Evolutionary conservation across 2,888 invertebrate genomes (phyloP).

Genomic region (Cheilosia variabilis): DNA sequence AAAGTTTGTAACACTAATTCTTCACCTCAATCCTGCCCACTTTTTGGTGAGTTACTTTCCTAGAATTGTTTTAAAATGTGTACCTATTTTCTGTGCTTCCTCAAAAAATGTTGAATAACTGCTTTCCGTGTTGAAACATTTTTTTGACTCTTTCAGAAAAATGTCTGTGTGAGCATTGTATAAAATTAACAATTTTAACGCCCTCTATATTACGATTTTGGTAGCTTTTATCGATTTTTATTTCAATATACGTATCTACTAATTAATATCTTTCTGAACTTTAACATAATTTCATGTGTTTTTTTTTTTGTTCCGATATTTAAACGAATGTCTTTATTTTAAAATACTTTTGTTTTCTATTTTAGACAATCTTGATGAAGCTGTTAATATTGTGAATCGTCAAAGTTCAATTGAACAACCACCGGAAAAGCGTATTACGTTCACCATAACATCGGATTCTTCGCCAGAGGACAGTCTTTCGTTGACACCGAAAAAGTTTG

Average conservation of each 20-base stretch:
- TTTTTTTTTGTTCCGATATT: neutral
- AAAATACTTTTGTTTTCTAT: constrained; percentile 5
- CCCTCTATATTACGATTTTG: neutral
- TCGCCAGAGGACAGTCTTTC: constrained; percentile 81
- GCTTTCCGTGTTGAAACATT: constrained; percentile 39
- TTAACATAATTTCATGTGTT: constrained; percentile 19
- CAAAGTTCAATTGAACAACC: constrained; percentile 53
- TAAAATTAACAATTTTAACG: constrained; percentile 20
- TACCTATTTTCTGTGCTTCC: constrained; percentile 35
- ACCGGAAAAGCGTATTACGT: constrained; percentile 80
- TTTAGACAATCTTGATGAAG: constrained; percentile 64
- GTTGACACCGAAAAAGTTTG: constrained; percentile 80
- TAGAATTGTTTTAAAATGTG: constrained; percentile 23
- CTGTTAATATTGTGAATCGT: constrained; percentile 47
- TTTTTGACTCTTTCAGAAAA: constrained; percentile 5
- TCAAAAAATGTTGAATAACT: constrained; percentile 5
- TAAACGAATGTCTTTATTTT: neutral
- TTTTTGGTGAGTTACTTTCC: constrained; percentile 52
- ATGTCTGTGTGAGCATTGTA: constrained; percentile 23
- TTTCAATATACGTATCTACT: neutral
- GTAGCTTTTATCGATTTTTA: neutral
- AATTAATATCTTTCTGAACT: neutral
- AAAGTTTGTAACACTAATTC: constrained; percentile 19
- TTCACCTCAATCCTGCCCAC: constrained; percentile 26
- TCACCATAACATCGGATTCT: constrained; percentile 80